These are phyloP conservation scores for Myzus persicae DNA, from an alignment of 1,140 invertebrate species.

Conservation along the genomic window DNA sequence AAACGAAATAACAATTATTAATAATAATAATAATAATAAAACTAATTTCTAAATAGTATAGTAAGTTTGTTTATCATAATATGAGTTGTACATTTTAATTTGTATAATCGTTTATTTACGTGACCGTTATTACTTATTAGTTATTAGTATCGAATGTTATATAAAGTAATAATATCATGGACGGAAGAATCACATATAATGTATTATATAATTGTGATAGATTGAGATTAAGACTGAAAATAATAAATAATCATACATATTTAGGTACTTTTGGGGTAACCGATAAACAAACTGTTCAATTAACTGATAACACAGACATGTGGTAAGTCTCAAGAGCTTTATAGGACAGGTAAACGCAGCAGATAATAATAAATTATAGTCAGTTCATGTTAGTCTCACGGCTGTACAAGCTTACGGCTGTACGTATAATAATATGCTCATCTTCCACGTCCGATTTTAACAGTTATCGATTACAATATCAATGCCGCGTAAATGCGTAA, in stretches of 20 bases:
- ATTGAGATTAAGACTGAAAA: not conserved
- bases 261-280: not conserved
- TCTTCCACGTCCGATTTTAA: not conserved
- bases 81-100: not conserved
- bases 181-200: not conserved
- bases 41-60: too few species aligned
- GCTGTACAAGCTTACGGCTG: not conserved
- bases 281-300: not conserved
- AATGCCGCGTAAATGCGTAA: not conserved
- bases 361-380: too few species aligned
- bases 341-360: not conserved
- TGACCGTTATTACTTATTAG: too few species aligned
- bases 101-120: not conserved
- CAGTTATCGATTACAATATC: not conserved
- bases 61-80: not conserved
- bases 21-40: too few species aligned
- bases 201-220: not conserved
- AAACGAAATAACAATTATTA: too few species aligned
- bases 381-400: not conserved
- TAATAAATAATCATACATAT: slow-evolving; percentile 8
- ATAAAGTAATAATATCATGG: not conserved
- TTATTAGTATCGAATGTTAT: not conserved
- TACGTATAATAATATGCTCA: not conserved
- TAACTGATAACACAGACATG: not conserved
- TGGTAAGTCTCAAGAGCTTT: not conserved